Percentiles rank a stretch among this genome's conserved stretches.
phyloP scores from a whole-genome alignment of 2,888 invertebrate species.

The Drosophila barbarae region DNA sequence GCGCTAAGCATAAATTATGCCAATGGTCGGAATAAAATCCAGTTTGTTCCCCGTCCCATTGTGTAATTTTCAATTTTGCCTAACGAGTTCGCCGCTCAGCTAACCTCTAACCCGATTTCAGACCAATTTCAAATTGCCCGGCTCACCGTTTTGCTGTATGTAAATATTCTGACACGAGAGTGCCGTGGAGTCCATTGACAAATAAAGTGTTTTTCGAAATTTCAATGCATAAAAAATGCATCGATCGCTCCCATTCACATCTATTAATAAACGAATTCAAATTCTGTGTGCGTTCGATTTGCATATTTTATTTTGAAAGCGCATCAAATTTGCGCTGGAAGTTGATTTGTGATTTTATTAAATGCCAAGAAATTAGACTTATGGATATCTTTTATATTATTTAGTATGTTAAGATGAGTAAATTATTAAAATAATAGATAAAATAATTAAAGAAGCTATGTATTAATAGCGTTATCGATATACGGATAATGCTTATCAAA shows the following conservation, averaged over 20 bases:
- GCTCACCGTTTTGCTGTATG: conserved; percentile 27
- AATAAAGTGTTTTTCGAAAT: conserved; percentile 43
- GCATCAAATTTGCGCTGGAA: conserved; percentile 16
- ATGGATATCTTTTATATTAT: background rate
- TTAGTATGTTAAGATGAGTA: no score
- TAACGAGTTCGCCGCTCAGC: conserved; percentile 48
- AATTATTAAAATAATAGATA: background rate
- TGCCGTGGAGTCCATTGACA: conserved; percentile 34
- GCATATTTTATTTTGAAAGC: conserved; percentile 58
- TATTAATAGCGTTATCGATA: no score
- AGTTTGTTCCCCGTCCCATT: conserved; percentile 48
- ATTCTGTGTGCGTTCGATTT: conserved; percentile 49
- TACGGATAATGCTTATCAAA: no score
- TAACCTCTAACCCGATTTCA: background rate
- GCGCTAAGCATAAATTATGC: conserved; percentile 63
- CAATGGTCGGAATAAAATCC: conserved; percentile 27
- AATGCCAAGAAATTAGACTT: background rate
- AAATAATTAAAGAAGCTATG: no score
- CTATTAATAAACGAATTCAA: conserved; percentile 66
- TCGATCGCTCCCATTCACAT: conserved; percentile 40
- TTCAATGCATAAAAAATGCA: conserved; percentile 45
- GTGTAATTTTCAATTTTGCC: conserved; percentile 61
- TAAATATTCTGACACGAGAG: conserved; percentile 34
- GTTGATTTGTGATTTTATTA: conserved; percentile 13
- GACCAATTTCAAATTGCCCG: conserved; percentile 25